Conservation (phyloP, 1,140 invertebrate species). For the Latrodectus geometricus region DNA sequence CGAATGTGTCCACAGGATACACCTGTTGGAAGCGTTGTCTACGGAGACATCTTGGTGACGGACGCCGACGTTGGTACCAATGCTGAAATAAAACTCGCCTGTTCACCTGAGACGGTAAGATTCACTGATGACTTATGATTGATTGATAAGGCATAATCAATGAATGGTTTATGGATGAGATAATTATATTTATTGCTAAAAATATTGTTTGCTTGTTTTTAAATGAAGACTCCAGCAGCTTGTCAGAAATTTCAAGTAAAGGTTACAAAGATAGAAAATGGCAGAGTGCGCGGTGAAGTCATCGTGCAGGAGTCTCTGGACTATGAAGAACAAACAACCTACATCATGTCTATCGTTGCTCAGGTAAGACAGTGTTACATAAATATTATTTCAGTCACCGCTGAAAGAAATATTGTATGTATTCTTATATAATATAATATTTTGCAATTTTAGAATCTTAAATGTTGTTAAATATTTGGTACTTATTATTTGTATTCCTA, state of each 20-base stretch:
- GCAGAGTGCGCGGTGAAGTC: constrained; percentile 78
- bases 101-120: constrained; percentile 42
- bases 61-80: constrained; percentile 64
- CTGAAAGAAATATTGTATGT: not conserved
- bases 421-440: too few relatives aligned
- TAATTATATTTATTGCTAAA: too few relatives aligned
- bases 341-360: constrained; percentile 72
- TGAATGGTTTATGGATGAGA: not conserved
- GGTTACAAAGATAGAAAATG: constrained; percentile 74
- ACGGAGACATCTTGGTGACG: constrained; percentile 63
- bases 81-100: constrained; percentile 63
- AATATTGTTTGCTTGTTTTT: constrained; percentile 12
- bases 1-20: constrained; percentile 20
- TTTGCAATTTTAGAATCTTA: too few relatives aligned
- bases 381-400: too few relatives aligned
- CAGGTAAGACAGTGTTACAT: constrained; percentile 39
- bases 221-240: constrained; percentile 65
- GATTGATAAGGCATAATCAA: too few relatives aligned
- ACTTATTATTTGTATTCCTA: too few relatives aligned
- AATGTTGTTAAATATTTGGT: too few relatives aligned
- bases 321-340: constrained; percentile 80
- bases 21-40: constrained; percentile 57
- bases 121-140: not conserved
- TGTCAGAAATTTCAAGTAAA: constrained; percentile 67
- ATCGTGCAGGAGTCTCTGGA: constrained; percentile 76